A percentile compares a stretch with the other conserved stretches of the same genome.
phyloP scores from a whole-genome alignment of 2,113 vertebrate species.

The Sapajus apella region DNA sequence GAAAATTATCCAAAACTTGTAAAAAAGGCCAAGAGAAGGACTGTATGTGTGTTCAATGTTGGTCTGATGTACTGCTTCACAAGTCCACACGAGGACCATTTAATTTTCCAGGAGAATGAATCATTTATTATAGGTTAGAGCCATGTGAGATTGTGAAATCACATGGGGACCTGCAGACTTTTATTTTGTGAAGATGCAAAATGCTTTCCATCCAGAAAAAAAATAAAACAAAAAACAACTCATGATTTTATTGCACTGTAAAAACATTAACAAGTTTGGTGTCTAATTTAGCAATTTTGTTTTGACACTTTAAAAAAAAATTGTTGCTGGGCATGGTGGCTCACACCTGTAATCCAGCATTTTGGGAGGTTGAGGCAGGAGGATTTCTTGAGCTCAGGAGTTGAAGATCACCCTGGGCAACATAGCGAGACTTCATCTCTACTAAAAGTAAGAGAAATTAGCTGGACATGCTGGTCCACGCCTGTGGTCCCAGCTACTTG shows the following conservation, averaged over 20 bases:
- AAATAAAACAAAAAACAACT: no score
- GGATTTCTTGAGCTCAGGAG: no score
- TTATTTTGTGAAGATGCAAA: background rate
- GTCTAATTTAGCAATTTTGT: background rate
- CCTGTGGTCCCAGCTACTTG: no score
- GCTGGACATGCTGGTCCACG: accelerated
- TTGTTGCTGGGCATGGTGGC: no score
- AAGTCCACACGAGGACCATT: background rate
- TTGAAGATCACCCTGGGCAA: no score
- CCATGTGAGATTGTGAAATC: background rate
- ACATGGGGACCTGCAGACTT: background rate
- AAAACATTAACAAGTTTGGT: background rate
- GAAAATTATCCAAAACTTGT: background rate
- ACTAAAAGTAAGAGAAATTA: no score
- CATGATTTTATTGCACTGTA: background rate
- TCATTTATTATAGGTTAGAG: background rate
- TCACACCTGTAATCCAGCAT: no score
- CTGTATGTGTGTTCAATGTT: accelerated
- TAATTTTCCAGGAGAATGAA: background rate
- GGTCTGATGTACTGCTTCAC: no score
- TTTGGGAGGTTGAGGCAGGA: no score
- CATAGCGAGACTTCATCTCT: no score
- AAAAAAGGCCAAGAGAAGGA: background rate
- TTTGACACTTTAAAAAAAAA: background rate
- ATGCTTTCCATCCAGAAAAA: background rate